Evolutionary conservation across 2,113 vertebrate genomes (phyloP).

Genomic region (Oxyura jamaicensis): DNA sequence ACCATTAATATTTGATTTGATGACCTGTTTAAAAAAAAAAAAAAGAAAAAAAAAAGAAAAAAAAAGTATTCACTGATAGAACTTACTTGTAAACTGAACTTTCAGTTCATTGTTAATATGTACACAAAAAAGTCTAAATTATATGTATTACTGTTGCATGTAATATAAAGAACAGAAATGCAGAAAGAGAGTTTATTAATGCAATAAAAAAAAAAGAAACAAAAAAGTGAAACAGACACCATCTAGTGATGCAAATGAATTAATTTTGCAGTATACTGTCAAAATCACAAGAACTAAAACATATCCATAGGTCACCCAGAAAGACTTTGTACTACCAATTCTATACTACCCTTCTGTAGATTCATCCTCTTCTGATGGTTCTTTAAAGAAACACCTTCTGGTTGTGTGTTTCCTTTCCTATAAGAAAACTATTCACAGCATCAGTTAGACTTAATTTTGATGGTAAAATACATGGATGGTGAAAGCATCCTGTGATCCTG

Average conservation of each 20-base stretch:
- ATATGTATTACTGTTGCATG: neutral
- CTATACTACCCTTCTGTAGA: neutral
- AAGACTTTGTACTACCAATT: neutral
- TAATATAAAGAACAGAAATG: neutral
- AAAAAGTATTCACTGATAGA: neutral
- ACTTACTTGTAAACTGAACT: neutral
- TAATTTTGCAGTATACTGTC: neutral
- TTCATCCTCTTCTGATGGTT: neutral
- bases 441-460: neutral
- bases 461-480: neutral
- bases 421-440: neutral
- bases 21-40: neutral
- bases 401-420: neutral
- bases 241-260: neutral
- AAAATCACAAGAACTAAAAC: neutral
- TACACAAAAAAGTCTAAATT: neutral
- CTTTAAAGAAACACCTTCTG: fast-evolving
- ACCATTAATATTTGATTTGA: neutral
- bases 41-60: neutral
- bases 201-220: fast-evolving
- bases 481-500: neutral
- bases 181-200: neutral
- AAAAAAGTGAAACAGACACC: neutral
- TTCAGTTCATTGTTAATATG: neutral
- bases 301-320: neutral